Evolutionary conservation across 2,888 invertebrate species (phyloP).

Genomic region (Rotaria sp.): DNA sequence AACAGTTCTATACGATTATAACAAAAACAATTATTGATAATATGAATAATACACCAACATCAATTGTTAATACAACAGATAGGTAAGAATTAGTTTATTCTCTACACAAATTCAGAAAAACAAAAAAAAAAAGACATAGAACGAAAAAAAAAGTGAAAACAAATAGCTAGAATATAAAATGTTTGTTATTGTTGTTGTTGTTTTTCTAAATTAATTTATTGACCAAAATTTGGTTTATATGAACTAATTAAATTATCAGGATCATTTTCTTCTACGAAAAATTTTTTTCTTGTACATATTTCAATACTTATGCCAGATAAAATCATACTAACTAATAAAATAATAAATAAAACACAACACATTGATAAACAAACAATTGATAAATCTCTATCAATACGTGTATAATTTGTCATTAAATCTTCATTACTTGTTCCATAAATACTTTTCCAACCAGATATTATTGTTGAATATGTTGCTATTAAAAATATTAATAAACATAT

Average conservation of each 20-base stretch:
- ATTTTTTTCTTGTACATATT: not conserved
- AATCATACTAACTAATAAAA: not conserved
- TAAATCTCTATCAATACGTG: slow-evolving; percentile 25
- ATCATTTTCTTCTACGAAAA: not conserved
- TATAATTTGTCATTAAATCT: not conserved
- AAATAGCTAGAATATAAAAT: not conserved
- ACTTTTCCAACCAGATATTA: not conserved
- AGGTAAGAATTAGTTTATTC: slow-evolving; percentile 12
- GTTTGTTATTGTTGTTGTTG: not conserved
- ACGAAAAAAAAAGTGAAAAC: not conserved
- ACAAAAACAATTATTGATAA: slow-evolving; percentile 21
- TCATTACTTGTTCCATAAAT: not conserved
- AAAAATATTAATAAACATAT: slow-evolving; percentile 26
- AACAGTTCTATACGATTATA: slow-evolving; percentile 14
- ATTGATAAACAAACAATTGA: slow-evolving; percentile 16
- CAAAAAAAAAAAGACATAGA: not conserved
- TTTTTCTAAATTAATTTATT: not conserved
- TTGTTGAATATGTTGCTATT: slow-evolving; percentile 4
- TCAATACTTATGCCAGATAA: not conserved
- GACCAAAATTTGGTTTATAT: not conserved
- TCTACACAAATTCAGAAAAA: not conserved
- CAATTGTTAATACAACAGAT: slow-evolving; percentile 9
- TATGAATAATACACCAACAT: slow-evolving; percentile 1
- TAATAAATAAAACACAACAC: not conserved
- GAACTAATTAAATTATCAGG: not conserved